Evolutionary conservation across 2,888 invertebrate genomes (phyloP).

Genomic region (Apotomis turbidana): DNA sequence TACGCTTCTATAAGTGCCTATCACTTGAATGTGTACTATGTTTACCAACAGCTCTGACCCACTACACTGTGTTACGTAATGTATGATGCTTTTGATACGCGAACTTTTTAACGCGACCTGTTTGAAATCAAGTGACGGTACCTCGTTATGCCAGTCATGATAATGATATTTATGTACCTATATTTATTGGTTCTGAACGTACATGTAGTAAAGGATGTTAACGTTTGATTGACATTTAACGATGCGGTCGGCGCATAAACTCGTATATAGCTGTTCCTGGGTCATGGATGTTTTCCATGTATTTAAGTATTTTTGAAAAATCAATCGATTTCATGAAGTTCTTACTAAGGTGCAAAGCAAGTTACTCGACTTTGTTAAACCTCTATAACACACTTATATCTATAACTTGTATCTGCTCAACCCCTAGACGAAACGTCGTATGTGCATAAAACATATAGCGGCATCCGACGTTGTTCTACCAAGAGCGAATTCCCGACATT

Average conservation of each 20-base stretch:
- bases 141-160: not conserved
- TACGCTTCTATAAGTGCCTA: not conserved
- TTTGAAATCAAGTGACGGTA: conserved; percentile 8
- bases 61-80: conserved; percentile 7
- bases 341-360: not conserved
- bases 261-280: too few species aligned
- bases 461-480: conserved; percentile 4
- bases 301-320: too few species aligned
- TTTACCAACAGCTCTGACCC: conserved; percentile 29
- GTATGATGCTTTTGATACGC: not conserved
- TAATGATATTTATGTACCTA: not conserved
- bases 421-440: not conserved
- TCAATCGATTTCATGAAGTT: not conserved
- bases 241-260: too few species aligned
- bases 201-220: too few species aligned
- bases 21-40: not conserved
- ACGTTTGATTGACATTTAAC: too few species aligned
- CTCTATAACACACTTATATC: too few species aligned
- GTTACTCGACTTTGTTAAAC: too few species aligned
- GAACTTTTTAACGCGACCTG: conserved; percentile 20
- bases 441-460: not conserved
- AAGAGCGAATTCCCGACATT: conserved; percentile 19
- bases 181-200: too few species aligned
- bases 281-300: too few species aligned
- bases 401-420: not conserved